A percentile compares a stretch with the other conserved stretches of the same genome.
phyloP scores from a whole-genome alignment of 2,888 invertebrate species.

The Chloromyia formosa region DNA sequence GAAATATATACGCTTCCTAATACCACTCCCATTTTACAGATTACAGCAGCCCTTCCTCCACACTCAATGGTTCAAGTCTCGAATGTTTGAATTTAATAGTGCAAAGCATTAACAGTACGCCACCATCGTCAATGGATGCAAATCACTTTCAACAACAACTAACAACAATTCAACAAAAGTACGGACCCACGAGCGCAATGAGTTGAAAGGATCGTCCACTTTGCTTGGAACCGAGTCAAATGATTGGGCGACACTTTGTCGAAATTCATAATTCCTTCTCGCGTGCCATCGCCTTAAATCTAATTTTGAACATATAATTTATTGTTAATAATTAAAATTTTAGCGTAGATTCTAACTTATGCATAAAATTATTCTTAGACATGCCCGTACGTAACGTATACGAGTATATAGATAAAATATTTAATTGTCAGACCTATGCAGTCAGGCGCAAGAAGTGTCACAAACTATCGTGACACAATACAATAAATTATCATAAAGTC shows the following conservation, averaged over 20 bases:
- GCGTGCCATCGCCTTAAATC: constrained; percentile 14
- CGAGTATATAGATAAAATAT: constrained; percentile 2
- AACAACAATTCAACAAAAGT: constrained; percentile 60
- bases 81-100: constrained; percentile 77
- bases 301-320: constrained; percentile 32
- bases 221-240: too few relatives aligned
- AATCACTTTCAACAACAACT: constrained; percentile 34
- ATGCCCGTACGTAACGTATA: background rate
- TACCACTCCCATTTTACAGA: too few relatives aligned
- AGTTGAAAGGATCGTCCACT: background rate
- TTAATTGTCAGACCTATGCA: background rate
- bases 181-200: constrained; percentile 56
- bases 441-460: too few relatives aligned
- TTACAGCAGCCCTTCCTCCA: constrained; percentile 60
- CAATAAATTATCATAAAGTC: constrained; percentile 37
- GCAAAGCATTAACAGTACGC: constrained; percentile 69
- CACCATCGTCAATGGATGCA: constrained; percentile 21
- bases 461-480: background rate
- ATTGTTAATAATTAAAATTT: constrained; percentile 44
- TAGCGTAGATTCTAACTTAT: constrained; percentile 17
- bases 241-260: too few relatives aligned
- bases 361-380: constrained; percentile 18
- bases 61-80: constrained; percentile 68
- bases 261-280: background rate
- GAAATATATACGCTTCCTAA: too few relatives aligned